phyloP scores from a whole-genome alignment of 2,888 invertebrate species.

The Lamellibrachia satsuma region DNA sequence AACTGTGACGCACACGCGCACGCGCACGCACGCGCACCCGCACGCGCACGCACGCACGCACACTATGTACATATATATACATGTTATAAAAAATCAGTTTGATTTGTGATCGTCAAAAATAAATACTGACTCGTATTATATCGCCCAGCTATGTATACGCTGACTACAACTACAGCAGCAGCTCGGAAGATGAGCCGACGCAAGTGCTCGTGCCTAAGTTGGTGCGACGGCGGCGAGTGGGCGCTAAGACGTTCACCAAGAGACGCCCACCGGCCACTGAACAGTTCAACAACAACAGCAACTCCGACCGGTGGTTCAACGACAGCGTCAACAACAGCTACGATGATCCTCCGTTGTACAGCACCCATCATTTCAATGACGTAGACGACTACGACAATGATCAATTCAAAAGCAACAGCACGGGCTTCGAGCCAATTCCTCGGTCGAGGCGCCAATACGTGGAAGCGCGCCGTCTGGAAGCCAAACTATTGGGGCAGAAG shows the following conservation, averaged over 20 bases:
- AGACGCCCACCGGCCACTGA: not conserved
- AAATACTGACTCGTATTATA: not conserved
- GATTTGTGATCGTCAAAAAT: not conserved
- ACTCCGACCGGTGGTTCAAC: not conserved
- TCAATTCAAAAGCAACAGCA: not conserved
- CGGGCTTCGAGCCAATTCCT: not conserved
- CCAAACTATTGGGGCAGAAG: not conserved
- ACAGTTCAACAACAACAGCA: not conserved
- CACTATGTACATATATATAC: not conserved
- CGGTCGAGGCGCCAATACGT: not conserved
- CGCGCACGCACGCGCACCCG: not conserved
- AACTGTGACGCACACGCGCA: not conserved
- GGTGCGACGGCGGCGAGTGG: not conserved
- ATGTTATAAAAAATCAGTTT: not conserved
- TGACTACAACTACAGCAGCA: not conserved
- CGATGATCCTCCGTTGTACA: not conserved
- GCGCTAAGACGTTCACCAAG: not conserved
- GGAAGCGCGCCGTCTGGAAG: not conserved
- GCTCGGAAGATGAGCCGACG: not conserved
- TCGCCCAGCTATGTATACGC: not conserved
- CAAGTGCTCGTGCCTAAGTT: not conserved
- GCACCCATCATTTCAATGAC: too few relatives aligned
- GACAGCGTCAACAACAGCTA: not conserved
- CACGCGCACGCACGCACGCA: not conserved
- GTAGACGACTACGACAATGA: not conserved